Evolutionary conservation across 2,797 vertebrate species (phyloP).

Genomic region (Darevskia mixta): DNA sequence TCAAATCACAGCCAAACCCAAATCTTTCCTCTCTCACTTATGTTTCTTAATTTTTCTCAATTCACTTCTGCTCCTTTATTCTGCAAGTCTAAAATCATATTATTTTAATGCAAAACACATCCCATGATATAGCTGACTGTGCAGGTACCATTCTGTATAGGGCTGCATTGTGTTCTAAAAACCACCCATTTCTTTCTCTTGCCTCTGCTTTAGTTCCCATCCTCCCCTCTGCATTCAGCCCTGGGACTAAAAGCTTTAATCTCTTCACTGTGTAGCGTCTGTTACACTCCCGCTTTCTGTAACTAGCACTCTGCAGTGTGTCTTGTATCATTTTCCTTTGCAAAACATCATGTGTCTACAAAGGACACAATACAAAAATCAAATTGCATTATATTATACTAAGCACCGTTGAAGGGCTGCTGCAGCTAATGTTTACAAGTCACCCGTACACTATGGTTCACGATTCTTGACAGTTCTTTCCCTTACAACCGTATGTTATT

Average conservation of each 20-base stretch:
- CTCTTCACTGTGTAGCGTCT: slow-evolving; percentile 4
- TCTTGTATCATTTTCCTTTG: slow-evolving; percentile 45
- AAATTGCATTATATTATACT: slow-evolving; percentile 12
- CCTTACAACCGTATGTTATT: slow-evolving; percentile 38
- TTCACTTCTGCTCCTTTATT: neutral
- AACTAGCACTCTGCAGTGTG: neutral
- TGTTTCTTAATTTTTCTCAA: neutral
- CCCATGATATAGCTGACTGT: neutral
- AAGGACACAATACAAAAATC: slow-evolving; percentile 26
- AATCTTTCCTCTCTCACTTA: neutral
- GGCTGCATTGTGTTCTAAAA: neutral
- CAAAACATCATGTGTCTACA: slow-evolving; percentile 21
- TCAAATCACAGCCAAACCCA: neutral
- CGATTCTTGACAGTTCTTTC: slow-evolving; percentile 56
- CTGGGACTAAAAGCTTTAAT: slow-evolving; percentile 37
- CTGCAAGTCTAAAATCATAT: neutral
- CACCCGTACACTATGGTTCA: slow-evolving; percentile 50
- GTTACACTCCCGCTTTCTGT: slow-evolving; percentile 37
- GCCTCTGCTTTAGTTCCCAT: accelerated
- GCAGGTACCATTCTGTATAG: neutral
- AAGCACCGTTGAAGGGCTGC: slow-evolving; percentile 38
- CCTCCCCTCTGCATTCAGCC: neutral
- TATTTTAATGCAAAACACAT: accelerated
- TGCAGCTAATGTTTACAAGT: slow-evolving; percentile 29
- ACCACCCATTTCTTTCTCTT: neutral